Evolutionary conservation across 2,113 vertebrate genomes (phyloP).

Genomic region (Indicator maculatus): DNA sequence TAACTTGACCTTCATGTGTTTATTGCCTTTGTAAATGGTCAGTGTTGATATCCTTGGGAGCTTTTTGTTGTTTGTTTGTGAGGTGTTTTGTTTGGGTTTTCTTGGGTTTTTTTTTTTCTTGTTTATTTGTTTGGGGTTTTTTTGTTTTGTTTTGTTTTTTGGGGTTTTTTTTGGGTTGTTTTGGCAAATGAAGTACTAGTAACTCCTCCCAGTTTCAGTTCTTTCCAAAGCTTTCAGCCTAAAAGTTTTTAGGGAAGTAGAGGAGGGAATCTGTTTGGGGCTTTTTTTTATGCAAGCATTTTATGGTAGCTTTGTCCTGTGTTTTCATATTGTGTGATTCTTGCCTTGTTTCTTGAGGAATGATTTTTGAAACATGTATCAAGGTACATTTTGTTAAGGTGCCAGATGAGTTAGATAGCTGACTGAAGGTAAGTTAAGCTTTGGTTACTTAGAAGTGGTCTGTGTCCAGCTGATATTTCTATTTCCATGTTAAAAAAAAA

Average conservation of each 20-base stretch:
- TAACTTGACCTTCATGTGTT: neutral
- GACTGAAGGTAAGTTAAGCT: conserved; percentile 34
- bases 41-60: neutral
- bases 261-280: neutral
- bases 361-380: neutral
- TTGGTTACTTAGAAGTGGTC: neutral
- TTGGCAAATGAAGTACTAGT: neutral
- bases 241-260: neutral
- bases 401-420: neutral
- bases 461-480: neutral
- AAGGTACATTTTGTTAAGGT: neutral
- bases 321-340: neutral
- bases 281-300: neutral
- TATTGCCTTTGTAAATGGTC: neutral
- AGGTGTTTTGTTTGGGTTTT: neutral
- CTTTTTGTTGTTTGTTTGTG: neutral
- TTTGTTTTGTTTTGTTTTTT: neutral
- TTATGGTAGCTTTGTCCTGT: neutral
- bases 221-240: neutral
- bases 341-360: neutral
- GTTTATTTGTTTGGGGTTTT: neutral
- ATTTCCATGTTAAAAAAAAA: neutral
- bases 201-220: neutral
- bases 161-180: neutral
- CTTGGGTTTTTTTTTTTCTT: neutral